These are phyloP conservation scores for Tursiops truncatus DNA, from an alignment of 2,113 vertebrate genomes.

Conservation along the genomic window DNA sequence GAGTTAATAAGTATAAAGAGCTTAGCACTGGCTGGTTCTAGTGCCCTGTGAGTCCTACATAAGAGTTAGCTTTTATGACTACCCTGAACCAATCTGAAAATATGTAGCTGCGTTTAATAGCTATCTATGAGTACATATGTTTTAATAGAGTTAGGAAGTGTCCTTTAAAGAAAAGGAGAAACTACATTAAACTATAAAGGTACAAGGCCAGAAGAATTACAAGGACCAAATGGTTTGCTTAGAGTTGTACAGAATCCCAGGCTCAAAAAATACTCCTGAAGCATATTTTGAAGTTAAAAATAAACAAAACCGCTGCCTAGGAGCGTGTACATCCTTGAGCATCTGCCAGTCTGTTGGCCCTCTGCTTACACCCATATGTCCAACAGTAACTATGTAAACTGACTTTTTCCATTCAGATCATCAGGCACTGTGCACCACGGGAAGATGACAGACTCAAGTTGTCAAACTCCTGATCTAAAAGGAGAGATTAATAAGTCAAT, in stretches of 20 bases:
- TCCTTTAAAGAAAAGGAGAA: constrained; percentile 18
- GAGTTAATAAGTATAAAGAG: background rate
- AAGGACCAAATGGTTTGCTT: background rate
- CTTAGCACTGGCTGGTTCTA: background rate
- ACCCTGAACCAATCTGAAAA: background rate
- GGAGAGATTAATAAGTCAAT: background rate
- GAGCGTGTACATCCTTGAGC: background rate
- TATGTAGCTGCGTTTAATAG: background rate
- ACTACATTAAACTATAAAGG: background rate
- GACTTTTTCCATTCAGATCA: background rate
- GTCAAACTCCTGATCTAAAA: background rate
- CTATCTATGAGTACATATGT: background rate
- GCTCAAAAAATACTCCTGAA: background rate
- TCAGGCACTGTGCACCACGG: background rate
- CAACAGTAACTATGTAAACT: background rate
- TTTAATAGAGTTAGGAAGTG: background rate
- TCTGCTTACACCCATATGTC: background rate
- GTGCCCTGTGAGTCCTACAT: background rate
- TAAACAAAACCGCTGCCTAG: background rate
- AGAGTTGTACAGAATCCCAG: background rate
- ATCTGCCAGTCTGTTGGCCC: background rate
- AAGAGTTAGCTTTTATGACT: background rate
- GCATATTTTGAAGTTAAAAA: background rate
- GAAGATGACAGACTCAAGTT: background rate
- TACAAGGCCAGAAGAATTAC: background rate